These are phyloP conservation scores for Natrix natrix DNA, from an alignment of 2,797 vertebrate genomes.

Conservation along the genomic window DNA sequence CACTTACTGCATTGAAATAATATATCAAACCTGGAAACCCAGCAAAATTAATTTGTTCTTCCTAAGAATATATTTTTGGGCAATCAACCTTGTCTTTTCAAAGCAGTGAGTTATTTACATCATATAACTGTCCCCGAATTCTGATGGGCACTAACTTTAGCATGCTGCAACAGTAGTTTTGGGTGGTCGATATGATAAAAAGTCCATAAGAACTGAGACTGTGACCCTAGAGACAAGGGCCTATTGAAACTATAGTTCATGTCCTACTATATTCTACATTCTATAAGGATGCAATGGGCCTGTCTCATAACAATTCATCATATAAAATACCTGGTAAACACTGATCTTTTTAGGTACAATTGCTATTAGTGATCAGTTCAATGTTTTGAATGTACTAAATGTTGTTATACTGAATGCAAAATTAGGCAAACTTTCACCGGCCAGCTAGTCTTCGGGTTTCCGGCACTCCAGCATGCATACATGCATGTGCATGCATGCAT, in stretches of 20 bases:
- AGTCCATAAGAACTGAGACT: not conserved
- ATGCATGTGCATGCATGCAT: no score
- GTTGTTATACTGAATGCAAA: not conserved
- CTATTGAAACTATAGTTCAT: not conserved
- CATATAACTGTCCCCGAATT: no score
- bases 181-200: no score
- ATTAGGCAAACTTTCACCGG: not conserved
- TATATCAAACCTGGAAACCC: no score
- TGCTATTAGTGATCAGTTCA: not conserved
- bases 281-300: not conserved
- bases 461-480: no score
- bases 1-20: no score
- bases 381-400: not conserved
- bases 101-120: no score
- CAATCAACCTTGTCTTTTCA: no score
- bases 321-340: not conserved
- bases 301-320: not conserved
- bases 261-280: no score
- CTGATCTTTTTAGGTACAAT: not conserved
- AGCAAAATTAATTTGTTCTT: not conserved
- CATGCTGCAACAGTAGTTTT: not conserved
- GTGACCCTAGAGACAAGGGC: not conserved
- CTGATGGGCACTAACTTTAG: no score
- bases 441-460: no score
- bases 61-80: no score